Evolutionary conservation across 2,113 vertebrate species (phyloP).

Genomic region (Enhydra lutris): DNA sequence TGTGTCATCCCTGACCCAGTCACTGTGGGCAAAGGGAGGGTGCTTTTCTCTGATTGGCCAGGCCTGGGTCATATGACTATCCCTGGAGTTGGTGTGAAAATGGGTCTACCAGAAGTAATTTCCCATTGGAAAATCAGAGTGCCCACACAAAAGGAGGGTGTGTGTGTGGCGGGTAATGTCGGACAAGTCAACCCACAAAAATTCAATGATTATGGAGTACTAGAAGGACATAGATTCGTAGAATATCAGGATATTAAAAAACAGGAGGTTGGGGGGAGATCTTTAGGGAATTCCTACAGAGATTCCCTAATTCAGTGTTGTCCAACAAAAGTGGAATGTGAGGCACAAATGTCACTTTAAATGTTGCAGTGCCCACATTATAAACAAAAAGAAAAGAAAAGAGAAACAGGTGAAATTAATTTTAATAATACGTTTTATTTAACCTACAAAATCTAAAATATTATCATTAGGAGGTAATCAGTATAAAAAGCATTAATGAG

Average conservation of each 20-base stretch:
- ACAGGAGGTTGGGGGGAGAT: background rate
- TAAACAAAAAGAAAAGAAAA: background rate
- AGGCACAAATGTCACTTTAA: background rate
- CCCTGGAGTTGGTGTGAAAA: accelerated
- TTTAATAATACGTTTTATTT: background rate
- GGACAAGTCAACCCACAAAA: background rate
- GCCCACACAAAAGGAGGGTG: accelerated
- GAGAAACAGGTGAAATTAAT: background rate
- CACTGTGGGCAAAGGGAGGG: background rate
- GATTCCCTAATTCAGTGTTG: background rate
- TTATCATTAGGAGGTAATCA: background rate
- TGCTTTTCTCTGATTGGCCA: background rate
- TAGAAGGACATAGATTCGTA: background rate
- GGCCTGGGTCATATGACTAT: background rate
- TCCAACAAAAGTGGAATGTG: background rate
- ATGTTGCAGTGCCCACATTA: background rate
- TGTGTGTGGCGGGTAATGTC: background rate
- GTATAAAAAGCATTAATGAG: background rate
- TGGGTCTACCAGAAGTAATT: background rate
- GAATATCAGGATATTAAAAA: background rate
- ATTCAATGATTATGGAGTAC: background rate
- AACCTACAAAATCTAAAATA: background rate
- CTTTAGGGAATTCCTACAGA: background rate
- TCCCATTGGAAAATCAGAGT: background rate
- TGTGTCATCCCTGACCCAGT: background rate